Evolutionary conservation across 2,113 vertebrate genomes (phyloP).

Genomic region (Dinomys branickii): DNA sequence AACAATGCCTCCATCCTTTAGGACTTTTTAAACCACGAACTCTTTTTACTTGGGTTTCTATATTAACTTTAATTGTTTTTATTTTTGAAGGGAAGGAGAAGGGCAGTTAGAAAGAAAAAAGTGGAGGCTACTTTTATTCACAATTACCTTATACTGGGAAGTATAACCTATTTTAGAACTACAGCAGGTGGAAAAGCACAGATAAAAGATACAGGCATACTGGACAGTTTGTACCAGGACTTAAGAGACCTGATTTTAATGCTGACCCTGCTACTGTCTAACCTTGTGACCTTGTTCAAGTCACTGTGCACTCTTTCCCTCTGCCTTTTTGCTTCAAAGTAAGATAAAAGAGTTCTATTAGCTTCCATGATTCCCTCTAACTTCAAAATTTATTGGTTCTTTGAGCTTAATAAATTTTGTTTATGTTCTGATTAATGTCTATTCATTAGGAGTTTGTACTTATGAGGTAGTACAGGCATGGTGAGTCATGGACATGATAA

Average conservation of each 20-base stretch:
- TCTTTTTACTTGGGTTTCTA: neutral
- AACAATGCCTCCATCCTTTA: neutral
- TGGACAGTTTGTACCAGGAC: neutral
- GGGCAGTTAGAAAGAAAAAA: neutral
- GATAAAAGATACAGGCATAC: neutral
- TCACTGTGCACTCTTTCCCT: neutral
- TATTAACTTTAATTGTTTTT: neutral
- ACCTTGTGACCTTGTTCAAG: neutral
- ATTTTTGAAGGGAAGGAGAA: neutral
- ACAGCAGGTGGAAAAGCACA: neutral
- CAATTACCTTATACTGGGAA: neutral
- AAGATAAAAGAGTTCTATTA: neutral
- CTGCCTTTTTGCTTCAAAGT: neutral
- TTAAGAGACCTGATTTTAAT: neutral
- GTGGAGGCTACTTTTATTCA: neutral
- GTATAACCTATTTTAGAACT: neutral
- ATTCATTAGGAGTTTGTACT: constrained; percentile 1
- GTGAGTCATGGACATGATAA: constrained; percentile 65
- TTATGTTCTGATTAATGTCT: neutral
- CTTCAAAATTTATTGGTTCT: constrained; percentile 5
- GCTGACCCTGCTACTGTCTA: neutral
- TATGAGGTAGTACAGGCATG: neutral
- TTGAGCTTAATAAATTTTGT: constrained; percentile 35
- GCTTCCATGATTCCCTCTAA: neutral
- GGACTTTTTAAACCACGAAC: constrained; percentile 9